Conservation (phyloP, 2,797 vertebrate species). For the Neomorphus geoffroyi region DNA sequence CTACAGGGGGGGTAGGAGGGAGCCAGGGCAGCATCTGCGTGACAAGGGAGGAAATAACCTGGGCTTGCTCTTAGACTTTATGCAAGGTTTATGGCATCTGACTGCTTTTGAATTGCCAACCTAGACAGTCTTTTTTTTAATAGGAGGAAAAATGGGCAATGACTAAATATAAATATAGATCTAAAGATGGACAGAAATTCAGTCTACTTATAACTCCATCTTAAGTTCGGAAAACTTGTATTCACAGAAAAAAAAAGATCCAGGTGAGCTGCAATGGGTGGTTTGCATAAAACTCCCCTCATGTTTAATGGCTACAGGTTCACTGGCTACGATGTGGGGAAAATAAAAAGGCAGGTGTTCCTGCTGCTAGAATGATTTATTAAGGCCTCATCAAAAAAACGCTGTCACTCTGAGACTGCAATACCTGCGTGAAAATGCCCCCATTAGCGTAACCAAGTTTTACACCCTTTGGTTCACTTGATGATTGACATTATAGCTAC, state of each 20-base stretch:
- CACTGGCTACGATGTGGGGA: not conserved
- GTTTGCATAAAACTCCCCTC: not conserved
- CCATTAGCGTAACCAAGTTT: not conserved
- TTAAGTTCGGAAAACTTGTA: not conserved
- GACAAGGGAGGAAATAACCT: not conserved
- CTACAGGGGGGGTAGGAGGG: not conserved
- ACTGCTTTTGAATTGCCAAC: not conserved
- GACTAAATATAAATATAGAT: not conserved
- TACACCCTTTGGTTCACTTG: not conserved
- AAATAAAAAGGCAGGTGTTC: slow-evolving; percentile 8
- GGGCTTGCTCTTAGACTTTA: not conserved
- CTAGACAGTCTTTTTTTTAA: not conserved
- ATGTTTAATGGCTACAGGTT: not conserved
- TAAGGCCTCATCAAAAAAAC: not conserved
- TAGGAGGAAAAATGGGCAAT: not conserved
- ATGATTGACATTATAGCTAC: not conserved
- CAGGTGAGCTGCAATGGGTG: not conserved
- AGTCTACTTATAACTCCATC: not conserved
- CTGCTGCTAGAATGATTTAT: not conserved
- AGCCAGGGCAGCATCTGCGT: not conserved
- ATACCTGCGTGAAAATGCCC: not conserved
- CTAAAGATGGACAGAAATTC: not conserved
- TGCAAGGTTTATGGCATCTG: not conserved
- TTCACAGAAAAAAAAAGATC: not conserved
- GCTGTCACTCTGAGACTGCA: not conserved